Base-by-base conservation (phyloP, 2,797 vertebrate genomes). In the Galaxias olidus region DNA sequence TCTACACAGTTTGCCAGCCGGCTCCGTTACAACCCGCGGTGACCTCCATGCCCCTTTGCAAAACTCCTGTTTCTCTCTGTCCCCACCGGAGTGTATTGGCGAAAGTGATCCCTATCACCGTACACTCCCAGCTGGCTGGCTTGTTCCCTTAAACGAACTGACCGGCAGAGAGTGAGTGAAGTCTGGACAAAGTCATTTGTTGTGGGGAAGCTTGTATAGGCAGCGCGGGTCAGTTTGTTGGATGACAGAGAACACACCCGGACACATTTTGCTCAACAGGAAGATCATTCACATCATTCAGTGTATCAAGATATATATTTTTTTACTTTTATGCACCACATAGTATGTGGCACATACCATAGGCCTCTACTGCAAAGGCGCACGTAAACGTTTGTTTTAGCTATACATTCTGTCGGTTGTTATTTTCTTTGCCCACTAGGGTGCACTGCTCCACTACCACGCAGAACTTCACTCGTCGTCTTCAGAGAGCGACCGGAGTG, bases 151-250 rank as follows among this genome's bases (percentile, higher is more conserved):
- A 83, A 77, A 82, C 79, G 61, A 82, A 84, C 79, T 80, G 68
- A 72, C 57, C 30, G 53, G 57, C 59, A 56, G 64, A 71, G 71
- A 75, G 63, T 78, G 70, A 77, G 73, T 55, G 72, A 14, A 69
- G 72, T 71, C 68, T 68, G 71, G 67, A 78, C 70, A 79, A 79
- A 82, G 82, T 81, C 70, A 78, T 87, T 82, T 84, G 73, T 81
- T 79, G 75, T 82, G 79, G 76, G 73, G 77, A 76, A 80, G 86
- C 69, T 74, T 81, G 73, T 81, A 76, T 80, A 65, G 66, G 68
- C 71, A 75, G 72, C 65, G 74, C 46, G 48, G 72, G 77, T 82
- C 74, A 80, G 79, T 77, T 81, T 59, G 66, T 63, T 56, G 6
- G 30, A 13, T 30, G 13, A 55, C 13, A 56, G 41, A 41, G 49